Conservation (phyloP, 2,113 vertebrate genomes). For the Lamprotornis superbus region DNA sequence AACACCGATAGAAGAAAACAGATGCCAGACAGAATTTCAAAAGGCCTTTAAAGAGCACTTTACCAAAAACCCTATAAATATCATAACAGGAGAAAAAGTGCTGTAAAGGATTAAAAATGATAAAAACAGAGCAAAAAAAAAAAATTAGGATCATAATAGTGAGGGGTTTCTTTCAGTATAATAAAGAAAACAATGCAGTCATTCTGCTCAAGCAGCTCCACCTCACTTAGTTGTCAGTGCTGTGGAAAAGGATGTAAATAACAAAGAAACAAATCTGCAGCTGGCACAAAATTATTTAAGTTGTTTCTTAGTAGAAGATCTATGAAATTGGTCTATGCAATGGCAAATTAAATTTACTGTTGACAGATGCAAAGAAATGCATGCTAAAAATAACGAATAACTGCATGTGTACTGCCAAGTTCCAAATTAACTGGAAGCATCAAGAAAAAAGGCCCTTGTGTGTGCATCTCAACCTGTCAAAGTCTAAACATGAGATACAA, state of each 20-base stretch:
- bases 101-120: background rate
- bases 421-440: constrained; percentile 27
- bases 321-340: background rate
- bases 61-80: background rate
- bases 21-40: background rate
- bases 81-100: background rate
- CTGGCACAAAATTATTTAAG: constrained; percentile 22
- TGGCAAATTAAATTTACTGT: constrained; percentile 34
- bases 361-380: constrained; percentile 26
- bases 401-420: background rate
- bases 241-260: background rate
- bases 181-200: background rate
- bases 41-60: background rate
- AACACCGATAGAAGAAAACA: constrained; percentile 24
- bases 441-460: background rate
- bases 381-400: constrained; percentile 34
- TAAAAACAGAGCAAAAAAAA: background rate
- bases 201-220: background rate
- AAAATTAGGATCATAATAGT: background rate
- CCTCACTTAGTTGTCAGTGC: background rate
- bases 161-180: background rate
- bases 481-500: background rate
- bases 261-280: constrained; percentile 16
- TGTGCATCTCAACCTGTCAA: background rate
- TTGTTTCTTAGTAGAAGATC: constrained; percentile 14